Base-by-base conservation (phyloP, 2,888 invertebrate genomes). In the Thera obeliscata region DNA sequence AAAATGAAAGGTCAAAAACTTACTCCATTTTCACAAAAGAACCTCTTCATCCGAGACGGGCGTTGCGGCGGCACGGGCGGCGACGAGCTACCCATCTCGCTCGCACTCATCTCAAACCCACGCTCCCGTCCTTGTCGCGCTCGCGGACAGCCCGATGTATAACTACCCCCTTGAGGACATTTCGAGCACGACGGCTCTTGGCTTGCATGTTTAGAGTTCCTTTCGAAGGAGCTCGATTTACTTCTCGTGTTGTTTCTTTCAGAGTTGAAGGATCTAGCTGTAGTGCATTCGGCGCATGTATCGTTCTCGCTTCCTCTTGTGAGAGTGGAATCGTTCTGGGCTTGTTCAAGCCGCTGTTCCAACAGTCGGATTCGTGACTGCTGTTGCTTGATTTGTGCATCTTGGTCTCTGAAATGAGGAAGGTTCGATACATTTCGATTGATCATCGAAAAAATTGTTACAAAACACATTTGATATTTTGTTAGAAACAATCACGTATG, bases 351-450 rank as follows among this genome's bases (percentile, higher is more conserved):
- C 7, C 77, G 78, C 8, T 71, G 71, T 48, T 80, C 81, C 2
- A 91, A 71, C 1, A 67, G 56, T 2, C 70, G 57, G 49, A 91
- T 81, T 7, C 81, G 49, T 0, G 67, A 64, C 9, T 87, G 84
- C 66, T 89, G 89, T 58, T 82, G 78, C 71, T 83, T 82, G 12
- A 90, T 82, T 56, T 75, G 77, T 3, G 81, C 74, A 67, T 88
- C 85, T 79, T 86, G 87, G 54, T 85, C 83, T 56, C 90, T 90
- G 78, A 22, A 56, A 38, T 5, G 75, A 78, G n/a, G 62, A 50
- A 57, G 36, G 11, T 7, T 7, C 4, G 6, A 6, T 46, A 9
- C 2, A 9, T 46, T 46, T 46, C 43, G 2, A 46, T 41, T 41
- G 7, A 41, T 41, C 41, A 1, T 4, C n/a, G n/a, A n/a, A n/a